Percentiles rank a stretch among this genome's conserved stretches.
Conservation (phyloP, 2,888 invertebrate genomes). For the Dermolepida albohirtum region DNA sequence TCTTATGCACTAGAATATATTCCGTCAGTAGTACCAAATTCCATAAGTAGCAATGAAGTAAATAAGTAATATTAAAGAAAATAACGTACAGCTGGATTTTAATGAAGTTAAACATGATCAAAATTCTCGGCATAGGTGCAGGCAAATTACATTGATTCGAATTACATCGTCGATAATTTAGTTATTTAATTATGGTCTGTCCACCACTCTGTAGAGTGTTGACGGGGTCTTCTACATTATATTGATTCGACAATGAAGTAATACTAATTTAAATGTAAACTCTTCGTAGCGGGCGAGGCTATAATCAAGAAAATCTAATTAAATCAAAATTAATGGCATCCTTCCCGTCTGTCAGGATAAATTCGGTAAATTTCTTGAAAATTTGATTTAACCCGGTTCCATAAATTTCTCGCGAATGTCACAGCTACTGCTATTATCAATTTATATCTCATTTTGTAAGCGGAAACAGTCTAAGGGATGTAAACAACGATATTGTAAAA, state of each 20-base stretch:
- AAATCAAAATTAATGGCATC: conserved; percentile 16
- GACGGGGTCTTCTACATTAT: not conserved
- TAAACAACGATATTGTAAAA: too few species aligned
- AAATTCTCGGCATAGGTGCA: too few species aligned
- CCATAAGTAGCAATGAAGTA: too few species aligned
- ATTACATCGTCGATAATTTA: conserved; percentile 1
- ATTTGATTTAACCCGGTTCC: conserved; percentile 3
- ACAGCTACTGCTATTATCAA: not conserved
- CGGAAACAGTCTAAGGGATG: too few species aligned
- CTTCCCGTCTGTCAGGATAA: not conserved
- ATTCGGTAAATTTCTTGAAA: conserved; percentile 3
- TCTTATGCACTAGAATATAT: too few species aligned
- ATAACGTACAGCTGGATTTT: too few species aligned
- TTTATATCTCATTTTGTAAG: not conserved
- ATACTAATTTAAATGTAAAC: conserved; percentile 12
- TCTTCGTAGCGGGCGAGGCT: not conserved
- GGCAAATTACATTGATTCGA: too few species aligned
- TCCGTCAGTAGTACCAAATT: too few species aligned
- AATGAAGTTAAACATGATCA: too few species aligned
- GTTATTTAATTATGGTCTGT: conserved; percentile 1
- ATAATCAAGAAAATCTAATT: conserved; percentile 23
- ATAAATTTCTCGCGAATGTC: too few species aligned
- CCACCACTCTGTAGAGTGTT: not conserved
- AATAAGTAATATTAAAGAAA: too few species aligned
- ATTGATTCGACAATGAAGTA: not conserved